Percentiles rank a stretch among this genome's conserved stretches.
Conservation (phyloP, 2,113 vertebrate genomes). For the Tylochromis polylepis region DNA sequence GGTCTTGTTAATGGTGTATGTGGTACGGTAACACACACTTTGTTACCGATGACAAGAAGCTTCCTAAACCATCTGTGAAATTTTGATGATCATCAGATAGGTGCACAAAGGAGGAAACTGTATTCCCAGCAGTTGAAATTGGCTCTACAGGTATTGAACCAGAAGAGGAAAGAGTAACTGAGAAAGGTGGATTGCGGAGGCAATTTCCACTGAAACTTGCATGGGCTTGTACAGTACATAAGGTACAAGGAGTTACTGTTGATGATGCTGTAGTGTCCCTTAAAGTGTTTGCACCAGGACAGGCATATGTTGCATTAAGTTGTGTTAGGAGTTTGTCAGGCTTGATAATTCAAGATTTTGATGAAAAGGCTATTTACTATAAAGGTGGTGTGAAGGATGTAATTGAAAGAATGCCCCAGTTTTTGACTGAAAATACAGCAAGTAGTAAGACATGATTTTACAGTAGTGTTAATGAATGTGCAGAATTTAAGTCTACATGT, state of each 20-base stretch:
- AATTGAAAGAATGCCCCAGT: not conserved
- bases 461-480: not conserved
- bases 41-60: not conserved
- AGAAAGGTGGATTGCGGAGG: accelerated
- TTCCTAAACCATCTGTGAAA: accelerated
- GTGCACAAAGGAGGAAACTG: not conserved
- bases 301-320: not conserved
- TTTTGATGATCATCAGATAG: not conserved
- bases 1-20: not conserved
- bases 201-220: not conserved
- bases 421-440: not conserved
- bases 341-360: not conserved
- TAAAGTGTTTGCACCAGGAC: not conserved
- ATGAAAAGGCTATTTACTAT: not conserved
- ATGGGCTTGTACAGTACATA: not conserved
- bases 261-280: not conserved
- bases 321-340: not conserved
- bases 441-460: accelerated
- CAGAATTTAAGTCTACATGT: not conserved
- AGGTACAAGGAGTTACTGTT: not conserved
- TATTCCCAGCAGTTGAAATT: not conserved
- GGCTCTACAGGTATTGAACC: not conserved
- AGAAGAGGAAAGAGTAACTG: not conserved
- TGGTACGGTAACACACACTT: not conserved
- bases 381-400: not conserved